Evolutionary conservation across 2,888 invertebrate genomes (phyloP).

Genomic region (Griposia aprilina): DNA sequence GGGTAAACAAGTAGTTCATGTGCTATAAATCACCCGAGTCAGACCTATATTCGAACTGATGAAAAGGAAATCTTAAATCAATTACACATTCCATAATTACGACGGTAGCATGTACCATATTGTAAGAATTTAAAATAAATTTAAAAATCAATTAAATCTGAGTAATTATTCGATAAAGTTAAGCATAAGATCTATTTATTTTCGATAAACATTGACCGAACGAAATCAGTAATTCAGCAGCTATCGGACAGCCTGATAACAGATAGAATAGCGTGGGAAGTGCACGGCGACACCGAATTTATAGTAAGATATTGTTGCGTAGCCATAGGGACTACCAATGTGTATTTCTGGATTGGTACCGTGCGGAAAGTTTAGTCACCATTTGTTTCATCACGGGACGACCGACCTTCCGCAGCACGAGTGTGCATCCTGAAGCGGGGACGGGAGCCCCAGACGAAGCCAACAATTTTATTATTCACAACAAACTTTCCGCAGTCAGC

Average conservation of each 20-base stretch:
- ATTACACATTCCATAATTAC: slow-evolving; percentile 3
- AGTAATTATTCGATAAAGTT: slow-evolving; percentile 20
- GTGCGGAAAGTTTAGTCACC: slow-evolving; percentile 89
- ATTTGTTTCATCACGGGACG: slow-evolving; percentile 79
- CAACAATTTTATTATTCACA: slow-evolving; percentile 57
- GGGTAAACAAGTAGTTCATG: slow-evolving; percentile 17
- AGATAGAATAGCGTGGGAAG: slow-evolving; percentile 66
- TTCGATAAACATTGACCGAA: slow-evolving; percentile 39
- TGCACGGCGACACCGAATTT: slow-evolving; percentile 72
- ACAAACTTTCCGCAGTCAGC: slow-evolving; percentile 43
- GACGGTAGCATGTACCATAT: neutral
- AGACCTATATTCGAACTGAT: slow-evolving; percentile 21
- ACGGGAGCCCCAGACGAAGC: slow-evolving; percentile 58
- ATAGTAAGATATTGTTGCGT: slow-evolving; percentile 70
- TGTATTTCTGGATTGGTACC: slow-evolving; percentile 90
- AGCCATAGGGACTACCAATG: slow-evolving; percentile 79
- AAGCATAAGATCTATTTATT: slow-evolving; percentile 38
- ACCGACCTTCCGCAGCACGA: slow-evolving; percentile 82
- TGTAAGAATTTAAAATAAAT: neutral
- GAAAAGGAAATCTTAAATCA: slow-evolving; percentile 16
- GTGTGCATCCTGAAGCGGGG: slow-evolving; percentile 68
- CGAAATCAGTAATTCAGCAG: slow-evolving; percentile 40
- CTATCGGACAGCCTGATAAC: slow-evolving; percentile 55
- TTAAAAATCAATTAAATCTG: slow-evolving; percentile 10
- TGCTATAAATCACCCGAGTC: slow-evolving; percentile 21